phyloP scores from a whole-genome alignment of 2,888 invertebrate species.

The Hoplodrina blanda region DNA sequence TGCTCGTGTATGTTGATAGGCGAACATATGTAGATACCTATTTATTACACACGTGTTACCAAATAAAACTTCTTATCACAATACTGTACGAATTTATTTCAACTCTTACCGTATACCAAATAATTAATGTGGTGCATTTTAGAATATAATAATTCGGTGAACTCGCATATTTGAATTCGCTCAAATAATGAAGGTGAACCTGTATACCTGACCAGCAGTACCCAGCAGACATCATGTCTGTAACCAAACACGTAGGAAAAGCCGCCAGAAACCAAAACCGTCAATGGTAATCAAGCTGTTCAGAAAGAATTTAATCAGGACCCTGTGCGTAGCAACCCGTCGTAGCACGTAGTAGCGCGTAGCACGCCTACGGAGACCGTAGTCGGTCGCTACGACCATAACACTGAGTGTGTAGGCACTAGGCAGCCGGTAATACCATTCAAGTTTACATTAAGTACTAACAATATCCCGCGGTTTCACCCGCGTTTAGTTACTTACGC shows the following conservation, averaged over 20 bases:
- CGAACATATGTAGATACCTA: background rate
- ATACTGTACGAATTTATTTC: constrained; percentile 10
- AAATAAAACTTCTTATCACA: constrained; percentile 2
- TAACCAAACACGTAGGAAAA: background rate
- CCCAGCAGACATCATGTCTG: background rate
- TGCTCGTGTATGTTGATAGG: background rate
- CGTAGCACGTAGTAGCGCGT: constrained; percentile 42
- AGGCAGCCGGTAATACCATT: too few species aligned
- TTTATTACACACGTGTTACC: background rate
- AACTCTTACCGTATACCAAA: constrained; percentile 7
- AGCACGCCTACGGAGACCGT: constrained; percentile 47
- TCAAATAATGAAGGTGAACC: too few species aligned
- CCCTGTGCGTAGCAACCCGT: constrained; percentile 26
- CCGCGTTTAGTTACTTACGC: too few species aligned
- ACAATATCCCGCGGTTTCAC: too few species aligned
- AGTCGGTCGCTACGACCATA: constrained; percentile 31
- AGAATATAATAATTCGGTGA: background rate
- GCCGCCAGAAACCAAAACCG: too few species aligned
- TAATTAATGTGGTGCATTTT: background rate
- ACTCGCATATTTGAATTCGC: background rate
- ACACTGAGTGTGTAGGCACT: too few species aligned
- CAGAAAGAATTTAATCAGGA: background rate
- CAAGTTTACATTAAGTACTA: too few species aligned
- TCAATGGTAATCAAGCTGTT: background rate
- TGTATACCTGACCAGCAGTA: background rate